A percentile compares a stretch with the other conserved stretches of the same genome.
These are phyloP conservation scores for Umimayanthus chanpuru DNA, from an alignment of 92 coral and sea anemone genomes.

Conservation along the genomic window DNA sequence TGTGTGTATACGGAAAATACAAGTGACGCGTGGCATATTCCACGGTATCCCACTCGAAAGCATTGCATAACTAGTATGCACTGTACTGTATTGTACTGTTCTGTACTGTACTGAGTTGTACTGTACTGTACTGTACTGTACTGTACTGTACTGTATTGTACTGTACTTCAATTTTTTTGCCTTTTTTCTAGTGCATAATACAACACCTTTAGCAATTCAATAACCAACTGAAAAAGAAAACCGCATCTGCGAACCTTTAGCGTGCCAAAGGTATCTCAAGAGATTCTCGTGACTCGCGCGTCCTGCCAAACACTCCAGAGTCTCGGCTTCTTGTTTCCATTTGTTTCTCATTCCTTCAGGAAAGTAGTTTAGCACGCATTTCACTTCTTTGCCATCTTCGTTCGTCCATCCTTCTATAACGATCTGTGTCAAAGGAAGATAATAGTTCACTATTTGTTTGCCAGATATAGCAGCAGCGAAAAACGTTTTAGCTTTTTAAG, in stretches of 20 bases:
- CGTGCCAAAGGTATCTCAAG: conserved; percentile 7
- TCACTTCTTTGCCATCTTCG: neutral
- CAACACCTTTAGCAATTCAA: neutral
- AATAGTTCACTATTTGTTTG: neutral
- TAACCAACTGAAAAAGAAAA: neutral
- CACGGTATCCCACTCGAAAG: no score
- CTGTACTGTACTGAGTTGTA: no score
- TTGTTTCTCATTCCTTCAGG: neutral
- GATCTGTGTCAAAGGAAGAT: neutral
- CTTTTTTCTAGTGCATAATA: neutral
- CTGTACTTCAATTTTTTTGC: no score
- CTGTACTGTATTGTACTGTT: no score
- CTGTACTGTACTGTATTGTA: no score
- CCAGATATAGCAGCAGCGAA: neutral
- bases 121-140: no score
- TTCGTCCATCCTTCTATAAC: conserved; percentile 1
- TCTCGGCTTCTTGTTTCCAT: neutral
- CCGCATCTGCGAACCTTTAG: neutral
- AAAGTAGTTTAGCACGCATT: neutral
- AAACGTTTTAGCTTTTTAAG: neutral
- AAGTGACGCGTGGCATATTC: no score
- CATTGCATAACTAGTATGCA: no score
- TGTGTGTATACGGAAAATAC: no score
- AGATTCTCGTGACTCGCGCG: neutral
- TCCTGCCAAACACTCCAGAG: neutral